phyloP scores from a whole-genome alignment of 2,888 invertebrate species.

The Salpingus planirostris region DNA sequence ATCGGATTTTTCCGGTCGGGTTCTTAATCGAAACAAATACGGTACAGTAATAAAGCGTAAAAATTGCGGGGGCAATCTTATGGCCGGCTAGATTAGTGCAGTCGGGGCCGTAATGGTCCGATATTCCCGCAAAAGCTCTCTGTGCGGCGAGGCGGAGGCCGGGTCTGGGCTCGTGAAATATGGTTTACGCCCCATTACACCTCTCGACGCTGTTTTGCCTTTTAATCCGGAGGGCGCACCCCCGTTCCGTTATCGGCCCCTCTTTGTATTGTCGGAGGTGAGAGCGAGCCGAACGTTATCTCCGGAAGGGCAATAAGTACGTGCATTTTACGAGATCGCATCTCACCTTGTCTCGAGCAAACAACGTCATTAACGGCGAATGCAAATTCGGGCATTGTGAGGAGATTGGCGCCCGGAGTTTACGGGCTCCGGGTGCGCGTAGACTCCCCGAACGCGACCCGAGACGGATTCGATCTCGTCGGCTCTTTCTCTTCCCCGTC shows the following conservation, averaged over 20 bases:
- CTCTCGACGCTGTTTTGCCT: conserved; percentile 28
- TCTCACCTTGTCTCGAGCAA: conserved; percentile 12
- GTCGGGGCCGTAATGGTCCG: conserved; percentile 20
- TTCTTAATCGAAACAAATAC: no score
- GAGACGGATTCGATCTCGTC: neutral
- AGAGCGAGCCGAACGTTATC: conserved; percentile 8
- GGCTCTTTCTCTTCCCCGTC: no score
- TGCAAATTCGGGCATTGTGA: conserved; percentile 11
- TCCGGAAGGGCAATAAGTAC: conserved; percentile 14
- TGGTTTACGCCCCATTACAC: conserved; percentile 30
- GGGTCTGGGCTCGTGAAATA: conserved; percentile 23
- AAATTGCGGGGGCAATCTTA: no score
- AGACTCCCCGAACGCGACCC: neutral
- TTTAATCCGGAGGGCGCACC: conserved; percentile 18
- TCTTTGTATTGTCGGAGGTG: conserved; percentile 13
- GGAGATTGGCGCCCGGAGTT: conserved; percentile 9
- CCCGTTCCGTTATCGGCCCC: conserved; percentile 12
- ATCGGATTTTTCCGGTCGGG: no score
- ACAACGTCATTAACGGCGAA: conserved; percentile 11
- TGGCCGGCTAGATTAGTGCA: no score
- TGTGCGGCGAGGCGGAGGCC: conserved; percentile 17
- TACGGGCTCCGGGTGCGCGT: conserved; percentile 1
- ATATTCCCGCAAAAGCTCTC: conserved; percentile 20
- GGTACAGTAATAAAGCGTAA: no score
- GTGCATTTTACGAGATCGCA: conserved; percentile 15